Evolutionary conservation across 92 coral and sea anemone species (phyloP).

Genomic region (Parazoanthus swiftii): DNA sequence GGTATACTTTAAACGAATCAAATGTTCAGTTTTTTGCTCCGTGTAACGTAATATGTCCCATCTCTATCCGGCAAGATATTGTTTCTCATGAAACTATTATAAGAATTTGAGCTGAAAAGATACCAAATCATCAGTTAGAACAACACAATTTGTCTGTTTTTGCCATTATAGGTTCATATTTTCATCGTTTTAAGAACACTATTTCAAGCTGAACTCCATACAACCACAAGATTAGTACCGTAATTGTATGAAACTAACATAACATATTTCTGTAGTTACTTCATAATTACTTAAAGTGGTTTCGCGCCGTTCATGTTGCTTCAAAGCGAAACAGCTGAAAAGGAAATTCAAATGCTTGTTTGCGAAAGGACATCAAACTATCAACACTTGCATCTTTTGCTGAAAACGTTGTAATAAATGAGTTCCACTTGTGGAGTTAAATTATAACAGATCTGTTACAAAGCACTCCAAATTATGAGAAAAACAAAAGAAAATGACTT

Average conservation of each 20-base stretch:
- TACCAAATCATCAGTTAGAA: not conserved
- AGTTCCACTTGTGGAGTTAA: not conserved
- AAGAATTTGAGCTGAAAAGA: conserved; percentile 21
- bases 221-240: not conserved
- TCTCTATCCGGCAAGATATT: conserved; percentile 25
- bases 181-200: not conserved
- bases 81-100: conserved; percentile 18
- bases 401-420: not conserved
- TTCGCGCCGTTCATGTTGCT: not conserved
- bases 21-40: too few relatives aligned
- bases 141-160: conserved; percentile 12
- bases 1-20: conserved; percentile 4
- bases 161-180: not conserved
- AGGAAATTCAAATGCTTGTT: conserved; percentile 19
- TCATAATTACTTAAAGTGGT: not conserved
- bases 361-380: conserved; percentile 12
- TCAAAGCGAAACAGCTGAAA: conserved; percentile 22
- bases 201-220: not conserved
- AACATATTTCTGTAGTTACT: not conserved
- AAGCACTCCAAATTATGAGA: not conserved
- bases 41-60: conserved; percentile 30
- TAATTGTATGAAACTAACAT: not conserved
- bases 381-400: conserved; percentile 27
- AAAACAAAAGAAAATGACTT: not conserved
- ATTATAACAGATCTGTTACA: not conserved